Evolutionary conservation across 2,797 vertebrate genomes (phyloP).

Genomic region (Brachyrhaphis roseni): DNA sequence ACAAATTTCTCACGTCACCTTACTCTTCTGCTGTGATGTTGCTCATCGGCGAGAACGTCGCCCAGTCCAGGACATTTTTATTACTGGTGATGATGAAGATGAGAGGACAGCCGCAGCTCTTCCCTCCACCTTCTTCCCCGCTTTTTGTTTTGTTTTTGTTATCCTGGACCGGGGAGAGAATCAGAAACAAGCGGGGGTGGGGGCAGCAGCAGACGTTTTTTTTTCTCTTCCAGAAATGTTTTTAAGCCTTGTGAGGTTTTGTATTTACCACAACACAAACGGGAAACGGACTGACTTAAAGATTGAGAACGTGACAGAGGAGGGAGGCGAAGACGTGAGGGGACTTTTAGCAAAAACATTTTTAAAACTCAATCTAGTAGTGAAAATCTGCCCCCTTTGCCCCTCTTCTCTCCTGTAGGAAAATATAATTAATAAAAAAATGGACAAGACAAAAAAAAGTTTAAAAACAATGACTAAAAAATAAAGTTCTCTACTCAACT

Average conservation of each 20-base stretch:
- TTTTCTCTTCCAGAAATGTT: slow-evolving; percentile 52
- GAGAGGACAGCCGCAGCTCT: slow-evolving; percentile 39
- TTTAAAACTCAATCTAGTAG: slow-evolving; percentile 59
- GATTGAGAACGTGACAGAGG: slow-evolving; percentile 46
- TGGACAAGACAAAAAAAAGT: slow-evolving; percentile 76
- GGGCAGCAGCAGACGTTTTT: slow-evolving; percentile 53
- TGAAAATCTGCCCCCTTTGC: slow-evolving; percentile 45
- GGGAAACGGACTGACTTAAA: slow-evolving; percentile 34
- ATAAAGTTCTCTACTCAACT: slow-evolving; percentile 83
- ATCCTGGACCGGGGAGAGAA: slow-evolving; percentile 43
- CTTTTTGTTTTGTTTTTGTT: background rate
- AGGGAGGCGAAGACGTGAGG: slow-evolving; percentile 54
- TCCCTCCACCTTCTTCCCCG: slow-evolving; percentile 44
- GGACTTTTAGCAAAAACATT: slow-evolving; percentile 63
- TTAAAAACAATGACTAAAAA: slow-evolving; percentile 77
- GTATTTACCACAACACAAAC: slow-evolving; percentile 39
- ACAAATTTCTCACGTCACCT: slow-evolving; percentile 61
- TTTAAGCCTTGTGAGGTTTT: slow-evolving; percentile 62
- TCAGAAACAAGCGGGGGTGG: slow-evolving; percentile 24
- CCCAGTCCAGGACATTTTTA: slow-evolving; percentile 41
- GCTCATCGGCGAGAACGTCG: slow-evolving; percentile 43
- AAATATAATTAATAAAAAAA: slow-evolving; percentile 77
- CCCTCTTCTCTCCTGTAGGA: slow-evolving; percentile 71
- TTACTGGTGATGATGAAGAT: slow-evolving; percentile 40
- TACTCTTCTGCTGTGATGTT: slow-evolving; percentile 58